A percentile compares a stretch with the other conserved stretches of the same genome.
Conservation (phyloP, 2,113 vertebrate genomes). For the Aegithalos caudatus region DNA sequence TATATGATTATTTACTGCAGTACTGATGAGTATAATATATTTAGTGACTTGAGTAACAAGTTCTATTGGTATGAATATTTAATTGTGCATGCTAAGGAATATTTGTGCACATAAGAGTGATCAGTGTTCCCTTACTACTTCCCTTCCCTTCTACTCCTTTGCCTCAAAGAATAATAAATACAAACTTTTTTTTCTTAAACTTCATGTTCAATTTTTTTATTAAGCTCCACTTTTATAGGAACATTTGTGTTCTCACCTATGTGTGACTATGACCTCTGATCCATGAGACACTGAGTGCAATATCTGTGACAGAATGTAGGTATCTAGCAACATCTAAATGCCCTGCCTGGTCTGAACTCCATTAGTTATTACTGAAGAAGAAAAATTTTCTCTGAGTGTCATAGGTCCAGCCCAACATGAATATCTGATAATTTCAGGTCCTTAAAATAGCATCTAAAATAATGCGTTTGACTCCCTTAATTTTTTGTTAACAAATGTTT, state of each 20-base stretch:
- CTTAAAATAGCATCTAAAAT: not conserved
- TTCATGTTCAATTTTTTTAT: not conserved
- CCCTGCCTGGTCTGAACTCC: not conserved
- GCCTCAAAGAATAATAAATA: not conserved
- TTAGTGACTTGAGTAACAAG: not conserved
- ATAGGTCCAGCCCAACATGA: not conserved
- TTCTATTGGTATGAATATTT: not conserved
- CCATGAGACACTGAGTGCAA: not conserved
- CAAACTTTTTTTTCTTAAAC: not conserved
- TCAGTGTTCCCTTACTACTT: not conserved
- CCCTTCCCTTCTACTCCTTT: not conserved
- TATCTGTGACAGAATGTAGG: not conserved
- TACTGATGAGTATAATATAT: not conserved
- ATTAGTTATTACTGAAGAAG: not conserved
- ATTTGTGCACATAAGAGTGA: not conserved
- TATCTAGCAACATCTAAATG: not conserved
- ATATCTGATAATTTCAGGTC: not conserved
- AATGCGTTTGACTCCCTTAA: rapidly evolving
- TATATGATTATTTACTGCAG: not conserved
- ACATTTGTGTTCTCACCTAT: not conserved
- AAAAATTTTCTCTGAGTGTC: not conserved
- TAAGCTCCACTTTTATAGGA: not conserved
- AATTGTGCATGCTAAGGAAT: not conserved
- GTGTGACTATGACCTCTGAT: not conserved
- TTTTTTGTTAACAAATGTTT: not conserved